phyloP scores from a whole-genome alignment of 2,888 invertebrate genomes.

The Aromia moschata region DNA sequence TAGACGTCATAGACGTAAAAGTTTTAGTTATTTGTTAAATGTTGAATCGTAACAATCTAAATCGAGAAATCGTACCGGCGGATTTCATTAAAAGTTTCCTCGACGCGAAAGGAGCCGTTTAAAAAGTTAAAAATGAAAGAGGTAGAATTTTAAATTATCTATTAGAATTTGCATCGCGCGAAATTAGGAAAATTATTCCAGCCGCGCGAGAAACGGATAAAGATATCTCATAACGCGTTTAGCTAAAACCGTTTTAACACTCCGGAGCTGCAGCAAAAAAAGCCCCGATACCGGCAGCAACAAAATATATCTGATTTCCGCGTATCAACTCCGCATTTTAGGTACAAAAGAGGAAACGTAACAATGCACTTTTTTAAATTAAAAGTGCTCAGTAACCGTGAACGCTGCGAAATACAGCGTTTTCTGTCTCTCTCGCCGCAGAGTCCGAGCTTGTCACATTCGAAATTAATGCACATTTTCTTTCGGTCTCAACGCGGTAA shows the following conservation, averaged over 20 bases:
- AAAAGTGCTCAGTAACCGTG: slow-evolving; percentile 38
- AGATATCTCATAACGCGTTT: slow-evolving; percentile 33
- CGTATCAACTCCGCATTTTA: slow-evolving; percentile 36
- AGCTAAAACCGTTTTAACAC: slow-evolving; percentile 37
- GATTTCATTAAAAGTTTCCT: too few species aligned
- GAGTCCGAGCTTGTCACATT: slow-evolving; percentile 28
- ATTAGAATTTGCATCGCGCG: slow-evolving; percentile 32
- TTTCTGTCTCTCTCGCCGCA: slow-evolving; percentile 32
- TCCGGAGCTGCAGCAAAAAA: slow-evolving; percentile 26
- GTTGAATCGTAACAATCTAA: too few species aligned
- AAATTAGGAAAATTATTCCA: slow-evolving; percentile 33
- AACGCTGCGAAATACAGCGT: slow-evolving; percentile 32
- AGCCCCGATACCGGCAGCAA: slow-evolving; percentile 14
- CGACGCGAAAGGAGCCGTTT: slow-evolving; percentile 33
- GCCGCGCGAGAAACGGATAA: slow-evolving; percentile 13
- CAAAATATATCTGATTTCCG: slow-evolving; percentile 40
- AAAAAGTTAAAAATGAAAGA: slow-evolving; percentile 35
- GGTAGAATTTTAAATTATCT: slow-evolving; percentile 33
- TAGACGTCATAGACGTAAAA: too few species aligned
- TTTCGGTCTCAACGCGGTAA: slow-evolving; percentile 12
- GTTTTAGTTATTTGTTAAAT: too few species aligned
- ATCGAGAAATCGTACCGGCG: too few species aligned
- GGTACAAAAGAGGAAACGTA: slow-evolving; percentile 37
- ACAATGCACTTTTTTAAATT: slow-evolving; percentile 45
- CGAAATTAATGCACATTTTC: slow-evolving; percentile 27